Conservation (phyloP, 1,140 invertebrate genomes). For the Orius laevigatus region DNA sequence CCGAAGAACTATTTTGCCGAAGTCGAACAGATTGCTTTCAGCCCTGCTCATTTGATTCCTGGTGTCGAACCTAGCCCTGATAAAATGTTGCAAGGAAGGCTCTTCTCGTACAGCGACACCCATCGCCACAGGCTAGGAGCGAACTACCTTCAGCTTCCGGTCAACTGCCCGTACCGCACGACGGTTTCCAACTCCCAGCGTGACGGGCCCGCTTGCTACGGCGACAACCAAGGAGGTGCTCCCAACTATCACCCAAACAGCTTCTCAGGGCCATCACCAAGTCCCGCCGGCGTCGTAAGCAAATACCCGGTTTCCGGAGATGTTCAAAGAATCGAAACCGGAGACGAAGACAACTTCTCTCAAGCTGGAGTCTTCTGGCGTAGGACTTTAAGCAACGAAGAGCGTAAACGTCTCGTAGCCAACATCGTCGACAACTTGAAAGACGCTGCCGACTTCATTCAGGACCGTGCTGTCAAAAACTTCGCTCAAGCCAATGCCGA, state of each 20-base stretch:
- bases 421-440: constrained; percentile 69
- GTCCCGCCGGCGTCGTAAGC: constrained; percentile 28
- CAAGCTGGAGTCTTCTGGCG: constrained; percentile 72
- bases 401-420: constrained; percentile 49
- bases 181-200: constrained; percentile 62
- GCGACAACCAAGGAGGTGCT: constrained; percentile 49
- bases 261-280: constrained; percentile 61
- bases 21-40: constrained; percentile 90
- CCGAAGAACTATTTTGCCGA: constrained; percentile 88
- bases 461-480: constrained; percentile 55
- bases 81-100: constrained; percentile 86
- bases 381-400: constrained; percentile 55
- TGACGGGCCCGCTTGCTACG: constrained; percentile 57
- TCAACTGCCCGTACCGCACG: constrained; percentile 75
- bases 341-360: constrained; percentile 78
- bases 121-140: constrained; percentile 83
- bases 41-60: constrained; percentile 78
- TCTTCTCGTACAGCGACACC: constrained; percentile 90
- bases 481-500: constrained; percentile 48
- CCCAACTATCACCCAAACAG: constrained; percentile 96
- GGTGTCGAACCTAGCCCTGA: constrained; percentile 85
- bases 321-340: constrained; percentile 38
- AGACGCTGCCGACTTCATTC: constrained; percentile 67
- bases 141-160: constrained; percentile 83
- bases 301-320: constrained; percentile 31